phyloP scores from a whole-genome alignment of 2,797 vertebrate species.

The Jordanella pulchra region DNA sequence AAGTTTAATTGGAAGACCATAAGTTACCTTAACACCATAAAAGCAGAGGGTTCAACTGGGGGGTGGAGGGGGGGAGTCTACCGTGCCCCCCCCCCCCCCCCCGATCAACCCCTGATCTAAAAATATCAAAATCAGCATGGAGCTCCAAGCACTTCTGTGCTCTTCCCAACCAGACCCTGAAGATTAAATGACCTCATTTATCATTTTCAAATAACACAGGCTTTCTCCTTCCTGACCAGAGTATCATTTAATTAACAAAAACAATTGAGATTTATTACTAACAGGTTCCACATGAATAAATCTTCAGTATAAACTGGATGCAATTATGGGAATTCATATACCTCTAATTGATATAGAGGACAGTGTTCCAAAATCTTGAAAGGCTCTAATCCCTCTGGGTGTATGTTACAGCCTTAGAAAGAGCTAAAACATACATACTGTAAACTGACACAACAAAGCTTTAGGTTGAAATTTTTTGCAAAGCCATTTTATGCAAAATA shows the following conservation, averaged over 20 bases:
- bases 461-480: constrained; percentile 40
- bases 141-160: neutral
- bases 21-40: too few relatives aligned
- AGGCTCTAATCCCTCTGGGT: constrained; percentile 45
- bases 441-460: constrained; percentile 41
- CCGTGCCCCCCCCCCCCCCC: too few relatives aligned
- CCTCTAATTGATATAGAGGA: constrained; percentile 64
- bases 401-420: constrained; percentile 29
- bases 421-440: constrained; percentile 40
- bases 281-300: constrained; percentile 49
- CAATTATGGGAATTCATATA: constrained; percentile 49
- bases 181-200: constrained; percentile 39
- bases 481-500: constrained; percentile 51
- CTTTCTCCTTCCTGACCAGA: constrained; percentile 32
- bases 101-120: too few relatives aligned
- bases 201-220: constrained; percentile 47
- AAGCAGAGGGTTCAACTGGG: too few relatives aligned
- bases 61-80: too few relatives aligned
- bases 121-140: constrained; percentile 8
- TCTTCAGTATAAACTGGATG: constrained; percentile 36
- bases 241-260: constrained; percentile 49
- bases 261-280: constrained; percentile 62
- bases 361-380: constrained; percentile 50
- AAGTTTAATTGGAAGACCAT: too few relatives aligned
- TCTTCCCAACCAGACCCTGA: constrained; percentile 12